phyloP scores from a whole-genome alignment of 1,140 invertebrate species.

The Ridgeia piscesae region DNA sequence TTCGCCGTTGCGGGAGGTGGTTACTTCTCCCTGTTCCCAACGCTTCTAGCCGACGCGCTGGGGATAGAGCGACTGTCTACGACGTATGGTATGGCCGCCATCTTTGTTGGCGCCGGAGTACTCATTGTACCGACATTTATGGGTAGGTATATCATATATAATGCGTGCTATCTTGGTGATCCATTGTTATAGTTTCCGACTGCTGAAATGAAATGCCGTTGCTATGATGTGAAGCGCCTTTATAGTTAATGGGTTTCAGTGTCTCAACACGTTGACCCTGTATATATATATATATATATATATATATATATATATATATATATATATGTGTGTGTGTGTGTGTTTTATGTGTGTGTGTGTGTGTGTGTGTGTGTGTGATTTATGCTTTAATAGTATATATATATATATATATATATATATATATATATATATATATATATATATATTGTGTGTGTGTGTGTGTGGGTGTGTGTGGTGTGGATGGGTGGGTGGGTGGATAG shows the following conservation, averaged over 20 bases:
- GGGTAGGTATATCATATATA: neutral
- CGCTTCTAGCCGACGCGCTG: neutral
- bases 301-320: too few relatives aligned
- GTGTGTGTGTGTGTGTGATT: too few relatives aligned
- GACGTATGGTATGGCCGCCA: neutral
- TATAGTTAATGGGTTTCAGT: neutral
- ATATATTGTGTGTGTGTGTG: too few relatives aligned
- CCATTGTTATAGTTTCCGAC: neutral
- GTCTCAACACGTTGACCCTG: neutral
- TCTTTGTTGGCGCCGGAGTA: neutral
- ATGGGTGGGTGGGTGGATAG: too few relatives aligned
- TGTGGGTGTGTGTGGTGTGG: too few relatives aligned
- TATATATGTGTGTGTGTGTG: too few relatives aligned
- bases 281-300: too few relatives aligned
- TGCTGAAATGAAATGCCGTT: neutral
- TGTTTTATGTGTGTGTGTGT: too few relatives aligned
- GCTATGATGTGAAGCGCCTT: neutral
- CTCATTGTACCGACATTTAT: neutral
- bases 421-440: too few relatives aligned
- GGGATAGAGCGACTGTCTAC: constrained; percentile 12
- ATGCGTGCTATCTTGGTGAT: neutral
- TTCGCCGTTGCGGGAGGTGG: neutral
- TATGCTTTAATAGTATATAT: too few relatives aligned
- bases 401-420: too few relatives aligned
- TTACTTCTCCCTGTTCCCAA: neutral